Conservation (phyloP, 2,797 vertebrate species). For the Pristis pectinata region DNA sequence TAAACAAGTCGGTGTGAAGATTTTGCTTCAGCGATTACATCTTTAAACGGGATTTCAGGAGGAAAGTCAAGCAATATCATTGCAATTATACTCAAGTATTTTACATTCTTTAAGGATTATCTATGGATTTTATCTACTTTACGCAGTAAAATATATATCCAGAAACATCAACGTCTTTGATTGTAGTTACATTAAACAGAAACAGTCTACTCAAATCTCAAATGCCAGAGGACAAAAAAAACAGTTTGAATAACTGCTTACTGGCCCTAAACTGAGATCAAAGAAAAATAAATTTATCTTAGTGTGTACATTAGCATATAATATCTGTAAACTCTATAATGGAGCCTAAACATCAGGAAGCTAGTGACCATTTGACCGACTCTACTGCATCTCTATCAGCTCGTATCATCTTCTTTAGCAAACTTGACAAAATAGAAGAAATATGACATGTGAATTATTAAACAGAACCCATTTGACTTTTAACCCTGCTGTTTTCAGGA, state of each 20-base stretch:
- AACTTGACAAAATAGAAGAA: constrained; percentile 58
- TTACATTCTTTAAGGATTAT: background rate
- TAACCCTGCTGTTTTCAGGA: constrained; percentile 56
- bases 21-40: background rate
- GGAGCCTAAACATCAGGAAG: background rate
- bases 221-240: background rate
- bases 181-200: background rate
- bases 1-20: background rate
- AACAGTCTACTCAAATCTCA: background rate
- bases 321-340: background rate
- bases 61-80: background rate
- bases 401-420: constrained; percentile 55
- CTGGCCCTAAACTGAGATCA: background rate
- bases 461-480: constrained; percentile 63
- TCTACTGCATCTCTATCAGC: constrained; percentile 46
- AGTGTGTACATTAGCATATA: background rate
- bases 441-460: constrained; percentile 65
- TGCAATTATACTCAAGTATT: background rate
- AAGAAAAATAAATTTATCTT: constrained; percentile 12
- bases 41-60: background rate
- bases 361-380: constrained; percentile 38
- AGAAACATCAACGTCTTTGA: background rate
- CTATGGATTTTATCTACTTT: background rate
- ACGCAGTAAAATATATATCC: background rate
- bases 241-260: background rate